Evolutionary conservation across 2,797 vertebrate genomes (phyloP), one percentile per base, ranked within the genome.

Genomic region (Falco berigora): DNA sequence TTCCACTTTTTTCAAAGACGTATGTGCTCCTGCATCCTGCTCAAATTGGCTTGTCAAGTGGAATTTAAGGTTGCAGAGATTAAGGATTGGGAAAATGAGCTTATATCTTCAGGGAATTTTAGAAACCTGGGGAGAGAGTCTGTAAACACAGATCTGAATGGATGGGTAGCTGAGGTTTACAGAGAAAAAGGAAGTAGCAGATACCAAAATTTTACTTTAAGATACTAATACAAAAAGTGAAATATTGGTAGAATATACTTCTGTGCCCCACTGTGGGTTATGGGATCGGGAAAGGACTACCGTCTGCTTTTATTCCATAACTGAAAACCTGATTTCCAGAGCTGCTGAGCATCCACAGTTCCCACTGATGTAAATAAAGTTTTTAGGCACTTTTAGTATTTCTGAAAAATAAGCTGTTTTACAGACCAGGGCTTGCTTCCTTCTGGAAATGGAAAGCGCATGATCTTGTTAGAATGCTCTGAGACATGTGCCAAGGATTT

Each of bases 51-150:
- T 93, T 38, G 30, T 88, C 86, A 94, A 75, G 73, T 36, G 20
- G 79, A 94, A 94, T 96, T 95, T 86, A 66, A 90, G 59, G 50
- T 34, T 96, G 50, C 38, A 83, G 73, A 92, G 88, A 86, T 96
- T 96, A 94, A 91, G 59, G 30, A 62, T 10, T 61, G 52, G 88
- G 62, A 86, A 96, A 94, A 96, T 81, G 49, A 94, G 22, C 0
- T 81, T 86, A 20, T 88, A 62, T 80, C 28, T 94, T 93, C 36
- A 56, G 40, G 74, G 76, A 92, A 49, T 74, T 86, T 67, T 34
- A 63, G 90, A 83, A 91, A 71, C 46, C 36, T 83, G 55, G 14
- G 6, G 73, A 81, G 64, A 87, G 80, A 77, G 44, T 49, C 42
- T 5, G 12, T 96, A 73, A 93, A 86, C 24, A 44, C 32, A 28